Conservation (phyloP, 2,113 vertebrate species). For the Balaeniceps rex region DNA sequence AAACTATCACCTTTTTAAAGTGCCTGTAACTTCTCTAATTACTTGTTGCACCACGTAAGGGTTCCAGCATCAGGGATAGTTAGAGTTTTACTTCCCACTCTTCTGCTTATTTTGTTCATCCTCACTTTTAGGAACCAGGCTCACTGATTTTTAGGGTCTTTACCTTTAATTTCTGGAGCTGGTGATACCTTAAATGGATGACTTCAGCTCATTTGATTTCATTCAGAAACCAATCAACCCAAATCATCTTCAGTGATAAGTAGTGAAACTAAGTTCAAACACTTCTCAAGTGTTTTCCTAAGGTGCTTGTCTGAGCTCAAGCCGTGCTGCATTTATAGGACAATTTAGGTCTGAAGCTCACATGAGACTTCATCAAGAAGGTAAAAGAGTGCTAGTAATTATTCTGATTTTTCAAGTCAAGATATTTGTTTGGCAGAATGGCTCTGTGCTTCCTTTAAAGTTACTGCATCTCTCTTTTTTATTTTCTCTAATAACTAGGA, state of each 20-base stretch:
- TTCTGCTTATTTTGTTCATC: neutral
- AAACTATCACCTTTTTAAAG: neutral
- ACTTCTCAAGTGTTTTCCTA: neutral
- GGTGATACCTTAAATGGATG: neutral
- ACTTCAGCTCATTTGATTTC: neutral
- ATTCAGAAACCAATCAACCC: neutral
- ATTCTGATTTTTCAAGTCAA: neutral
- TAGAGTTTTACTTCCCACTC: neutral
- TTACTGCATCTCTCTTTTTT: neutral
- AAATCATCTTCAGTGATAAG: neutral
- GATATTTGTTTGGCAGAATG: neutral
- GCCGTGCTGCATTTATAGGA: neutral
- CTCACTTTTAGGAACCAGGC: neutral
- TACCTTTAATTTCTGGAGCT: neutral
- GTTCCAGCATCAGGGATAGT: neutral
- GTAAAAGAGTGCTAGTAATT: neutral
- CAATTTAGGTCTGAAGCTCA: neutral
- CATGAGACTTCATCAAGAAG: slow-evolving; percentile 6
- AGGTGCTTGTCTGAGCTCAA: neutral
- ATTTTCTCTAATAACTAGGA: neutral
- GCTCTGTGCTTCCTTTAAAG: neutral
- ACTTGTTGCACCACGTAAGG: neutral
- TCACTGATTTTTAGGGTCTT: neutral
- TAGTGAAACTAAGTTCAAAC: neutral
- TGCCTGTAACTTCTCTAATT: neutral